phyloP scores from a whole-genome alignment of 2,888 invertebrate species.

The Selenia dentaria region DNA sequence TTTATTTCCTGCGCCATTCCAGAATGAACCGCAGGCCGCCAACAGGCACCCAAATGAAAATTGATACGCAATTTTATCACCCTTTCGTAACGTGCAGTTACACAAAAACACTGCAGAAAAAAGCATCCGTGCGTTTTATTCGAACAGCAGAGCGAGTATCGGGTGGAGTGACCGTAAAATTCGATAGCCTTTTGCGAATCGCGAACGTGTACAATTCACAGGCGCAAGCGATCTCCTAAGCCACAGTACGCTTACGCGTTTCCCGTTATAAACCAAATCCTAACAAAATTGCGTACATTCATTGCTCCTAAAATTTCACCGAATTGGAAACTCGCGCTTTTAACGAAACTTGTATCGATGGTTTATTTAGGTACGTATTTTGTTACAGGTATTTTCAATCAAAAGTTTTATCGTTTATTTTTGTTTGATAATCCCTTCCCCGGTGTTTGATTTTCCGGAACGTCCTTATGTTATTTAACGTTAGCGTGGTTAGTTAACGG shows the following conservation, averaged over 20 bases:
- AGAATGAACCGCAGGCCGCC: slow-evolving; percentile 12
- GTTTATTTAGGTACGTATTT: slow-evolving; percentile 29
- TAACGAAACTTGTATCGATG: slow-evolving; percentile 47
- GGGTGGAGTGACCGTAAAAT: slow-evolving; percentile 60
- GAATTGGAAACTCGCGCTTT: slow-evolving; percentile 55
- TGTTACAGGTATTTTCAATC: slow-evolving; percentile 45
- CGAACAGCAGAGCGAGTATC: slow-evolving; percentile 49
- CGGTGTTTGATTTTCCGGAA: slow-evolving; percentile 35
- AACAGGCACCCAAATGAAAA: slow-evolving; percentile 14
- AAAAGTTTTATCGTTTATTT: slow-evolving; percentile 39
- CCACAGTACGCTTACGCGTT: background rate
- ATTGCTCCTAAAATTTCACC: slow-evolving; percentile 45
- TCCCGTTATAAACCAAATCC: slow-evolving; percentile 1
- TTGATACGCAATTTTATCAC: slow-evolving; percentile 26
- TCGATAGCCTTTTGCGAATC: slow-evolving; percentile 49
- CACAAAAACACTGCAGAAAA: slow-evolving; percentile 36
- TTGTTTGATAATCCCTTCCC: slow-evolving; percentile 31
- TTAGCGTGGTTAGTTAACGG: too few relatives aligned
- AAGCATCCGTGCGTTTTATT: slow-evolving; percentile 44
- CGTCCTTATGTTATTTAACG: slow-evolving; percentile 24
- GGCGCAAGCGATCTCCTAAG: slow-evolving; percentile 30
- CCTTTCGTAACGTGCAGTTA: slow-evolving; percentile 20
- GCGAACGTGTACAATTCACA: slow-evolving; percentile 29
- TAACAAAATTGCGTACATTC: slow-evolving; percentile 1
- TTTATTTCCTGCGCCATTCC: slow-evolving; percentile 9